A percentile compares a stretch with the other conserved stretches of the same genome.
These are phyloP conservation scores for Bombus sylvicola DNA, from an alignment of 1,140 invertebrate genomes.

Conservation along the genomic window DNA sequence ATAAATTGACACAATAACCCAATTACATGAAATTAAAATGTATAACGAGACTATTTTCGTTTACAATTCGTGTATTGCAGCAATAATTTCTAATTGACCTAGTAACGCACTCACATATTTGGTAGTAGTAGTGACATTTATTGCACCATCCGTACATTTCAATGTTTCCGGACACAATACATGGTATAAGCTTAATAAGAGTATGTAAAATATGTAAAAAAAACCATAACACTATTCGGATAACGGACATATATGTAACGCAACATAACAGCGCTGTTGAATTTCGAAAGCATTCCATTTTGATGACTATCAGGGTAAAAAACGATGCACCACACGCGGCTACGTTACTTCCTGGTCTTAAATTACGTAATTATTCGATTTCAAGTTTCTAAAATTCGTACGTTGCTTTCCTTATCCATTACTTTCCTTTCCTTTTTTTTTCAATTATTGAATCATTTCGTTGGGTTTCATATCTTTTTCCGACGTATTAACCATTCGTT, in stretches of 20 bases:
- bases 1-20: no score
- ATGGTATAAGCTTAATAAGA: no score
- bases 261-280: neutral
- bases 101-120: neutral
- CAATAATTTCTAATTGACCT: slow-evolving; percentile 15
- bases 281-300: slow-evolving; percentile 46
- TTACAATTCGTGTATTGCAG: neutral
- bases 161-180: no score
- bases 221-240: no score
- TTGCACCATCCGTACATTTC: no score
- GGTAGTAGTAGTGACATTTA: no score
- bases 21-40: no score
- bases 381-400: slow-evolving; percentile 56
- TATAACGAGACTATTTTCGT: neutral
- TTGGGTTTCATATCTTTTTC: neutral
- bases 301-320: slow-evolving; percentile 51
- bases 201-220: no score
- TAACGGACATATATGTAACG: neutral
- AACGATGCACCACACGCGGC: slow-evolving; percentile 7
- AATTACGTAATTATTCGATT: slow-evolving; percentile 51
- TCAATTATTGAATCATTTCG: neutral
- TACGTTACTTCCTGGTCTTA: slow-evolving; percentile 32
- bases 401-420: slow-evolving; percentile 4
- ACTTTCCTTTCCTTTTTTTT: neutral
- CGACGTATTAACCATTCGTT: neutral